Evolutionary conservation across 2,113 vertebrate species (phyloP), one percentile per base, ranked within the genome.

Genomic region (Ahaetulla prasina): DNA sequence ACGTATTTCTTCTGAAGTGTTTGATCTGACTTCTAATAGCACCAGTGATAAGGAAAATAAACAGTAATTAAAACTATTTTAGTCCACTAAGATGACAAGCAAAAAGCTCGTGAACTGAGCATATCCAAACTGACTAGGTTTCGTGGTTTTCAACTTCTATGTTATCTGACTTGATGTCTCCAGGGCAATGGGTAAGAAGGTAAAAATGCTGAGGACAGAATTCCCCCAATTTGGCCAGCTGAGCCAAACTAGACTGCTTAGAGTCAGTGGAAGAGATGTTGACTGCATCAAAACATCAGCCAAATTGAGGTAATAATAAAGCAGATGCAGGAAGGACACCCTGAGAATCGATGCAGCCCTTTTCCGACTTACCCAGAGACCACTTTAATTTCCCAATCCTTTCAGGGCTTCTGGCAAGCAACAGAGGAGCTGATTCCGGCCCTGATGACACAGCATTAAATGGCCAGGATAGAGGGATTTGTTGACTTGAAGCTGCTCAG

Each of bases 351-450:
- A 80, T 39, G 3, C 68, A 0, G 16, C 68, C 68, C 68, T 74
- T 39, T 74, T 39, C n/a, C 6, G 6, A 80, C 35, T 80, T 1
- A 9, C 35, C 68, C 68, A 18, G 35, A 39, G 68, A 18, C 68
- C 68, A 20, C 16, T 18, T 8, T 1, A 2, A 8, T 39, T 80
- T 22, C 68, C 68, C n/a, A 16, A 20, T 8, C 14, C 2, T 74
- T 39, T 74, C n/a, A 20, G n/a, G 68, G 68, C 68, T n/a, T 35
- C 63, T 68, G 63, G 30, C 63, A n/a, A 68, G 63, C 63, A 16
- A 1, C 53, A 87, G 68, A 11, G 4, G 90, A 89, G 39, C 90
- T 90, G 88, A 2, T 8, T 0, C 8, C 85, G 0, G 43, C 0
- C 63, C 5, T 10, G 89, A 0, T 0, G 95, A 63, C 45, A 74